Evolutionary conservation across 2,113 vertebrate species (phyloP).

Genomic region (Labrus mixtus): DNA sequence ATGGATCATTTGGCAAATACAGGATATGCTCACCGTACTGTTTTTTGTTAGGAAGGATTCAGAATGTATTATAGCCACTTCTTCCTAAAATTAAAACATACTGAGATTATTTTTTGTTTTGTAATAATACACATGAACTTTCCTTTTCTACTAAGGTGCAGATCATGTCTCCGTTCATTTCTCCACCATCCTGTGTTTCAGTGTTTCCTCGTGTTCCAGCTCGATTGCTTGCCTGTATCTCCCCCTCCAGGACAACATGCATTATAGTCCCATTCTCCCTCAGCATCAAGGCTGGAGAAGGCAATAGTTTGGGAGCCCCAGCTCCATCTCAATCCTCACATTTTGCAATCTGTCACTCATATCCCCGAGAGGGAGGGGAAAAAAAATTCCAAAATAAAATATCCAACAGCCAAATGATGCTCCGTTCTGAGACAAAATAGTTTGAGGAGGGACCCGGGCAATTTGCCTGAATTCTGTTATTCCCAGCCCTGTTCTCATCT

Average conservation of each 20-base stretch:
- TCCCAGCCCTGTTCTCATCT: constrained; percentile 61
- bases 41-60: background rate
- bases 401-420: constrained; percentile 51
- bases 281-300: constrained; percentile 37
- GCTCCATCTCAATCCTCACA: constrained; percentile 43
- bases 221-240: constrained; percentile 84
- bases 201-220: constrained; percentile 56
- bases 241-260: constrained; percentile 86
- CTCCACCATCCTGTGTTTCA: constrained; percentile 32
- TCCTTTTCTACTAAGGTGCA: constrained; percentile 34
- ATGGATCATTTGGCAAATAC: constrained; percentile 13
- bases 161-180: constrained; percentile 44
- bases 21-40: constrained; percentile 3
- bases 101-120: background rate
- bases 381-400: constrained; percentile 46
- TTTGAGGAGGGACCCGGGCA: constrained; percentile 51
- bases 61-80: background rate
- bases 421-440: constrained; percentile 63
- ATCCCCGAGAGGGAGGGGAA: constrained; percentile 10
- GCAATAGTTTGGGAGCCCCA: constrained; percentile 33
- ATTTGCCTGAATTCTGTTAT: constrained; percentile 73
- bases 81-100: background rate
- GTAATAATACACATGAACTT: background rate
- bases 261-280: constrained; percentile 71
- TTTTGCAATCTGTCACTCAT: constrained; percentile 64